Conservation (phyloP, 1,140 invertebrate species). For the Cyclina sinensis region DNA sequence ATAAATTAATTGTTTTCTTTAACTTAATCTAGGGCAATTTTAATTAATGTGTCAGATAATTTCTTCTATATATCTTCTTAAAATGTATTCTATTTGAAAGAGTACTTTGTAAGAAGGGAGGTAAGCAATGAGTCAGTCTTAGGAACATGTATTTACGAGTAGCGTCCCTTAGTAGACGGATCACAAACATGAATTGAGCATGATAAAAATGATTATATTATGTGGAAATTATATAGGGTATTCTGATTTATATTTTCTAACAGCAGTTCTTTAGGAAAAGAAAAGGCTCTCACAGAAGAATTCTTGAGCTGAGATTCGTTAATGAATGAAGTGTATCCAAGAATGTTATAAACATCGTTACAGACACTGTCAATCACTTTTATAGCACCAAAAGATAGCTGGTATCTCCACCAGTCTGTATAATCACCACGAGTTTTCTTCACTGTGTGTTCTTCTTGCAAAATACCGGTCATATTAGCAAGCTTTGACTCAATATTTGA, state of each 20-base stretch:
- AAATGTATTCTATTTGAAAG: too few relatives aligned
- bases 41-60: too few relatives aligned
- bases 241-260: neutral
- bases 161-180: too few relatives aligned
- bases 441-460: slow-evolving; percentile 17
- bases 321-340: slow-evolving; percentile 17
- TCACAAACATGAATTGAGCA: too few relatives aligned
- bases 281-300: neutral
- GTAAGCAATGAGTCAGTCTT: too few relatives aligned
- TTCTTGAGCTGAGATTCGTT: neutral
- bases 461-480: slow-evolving; percentile 6
- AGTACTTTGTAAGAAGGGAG: too few relatives aligned
- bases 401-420: slow-evolving; percentile 20
- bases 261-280: slow-evolving; percentile 15
- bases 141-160: too few relatives aligned
- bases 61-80: too few relatives aligned
- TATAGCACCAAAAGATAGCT: slow-evolving; percentile 12
- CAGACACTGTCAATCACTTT: slow-evolving; percentile 50
- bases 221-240: neutral
- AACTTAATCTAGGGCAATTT: too few relatives aligned
- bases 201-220: neutral
- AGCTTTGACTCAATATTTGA: slow-evolving; percentile 4
- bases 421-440: neutral
- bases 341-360: neutral
- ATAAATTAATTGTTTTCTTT: too few relatives aligned